A percentile compares a stretch with the other conserved stretches of the same genome.
Conservation (phyloP, 2,888 invertebrate genomes). For the Rotaria sp. region DNA sequence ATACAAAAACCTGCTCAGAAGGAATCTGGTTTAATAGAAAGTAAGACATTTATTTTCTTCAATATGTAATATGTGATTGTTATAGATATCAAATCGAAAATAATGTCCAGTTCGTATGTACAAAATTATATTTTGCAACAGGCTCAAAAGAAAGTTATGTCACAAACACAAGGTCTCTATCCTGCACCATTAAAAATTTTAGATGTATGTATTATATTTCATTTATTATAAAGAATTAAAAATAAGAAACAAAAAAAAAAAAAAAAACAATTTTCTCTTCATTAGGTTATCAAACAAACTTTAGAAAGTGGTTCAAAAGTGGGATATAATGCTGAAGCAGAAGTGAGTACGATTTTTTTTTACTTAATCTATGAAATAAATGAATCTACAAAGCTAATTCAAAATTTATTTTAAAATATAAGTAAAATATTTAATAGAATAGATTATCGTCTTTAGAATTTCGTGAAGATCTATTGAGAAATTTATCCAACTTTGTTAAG, state of each 20-base stretch:
- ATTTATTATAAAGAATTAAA: background rate
- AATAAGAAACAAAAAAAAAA: background rate
- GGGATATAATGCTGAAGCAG: constrained; percentile 80
- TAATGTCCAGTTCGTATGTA: constrained; percentile 59
- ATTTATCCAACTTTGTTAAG: too few species aligned
- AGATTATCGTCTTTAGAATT: too few species aligned
- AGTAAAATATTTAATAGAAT: too few species aligned
- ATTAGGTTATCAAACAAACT: constrained; percentile 65
- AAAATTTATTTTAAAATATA: too few species aligned
- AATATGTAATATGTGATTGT: background rate
- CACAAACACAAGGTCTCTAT: constrained; percentile 82
- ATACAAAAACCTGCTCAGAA: background rate
- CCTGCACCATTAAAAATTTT: constrained; percentile 85
- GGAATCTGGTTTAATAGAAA: background rate
- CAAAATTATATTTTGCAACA: constrained; percentile 79
- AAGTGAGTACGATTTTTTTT: constrained; percentile 52
- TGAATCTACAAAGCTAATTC: background rate
- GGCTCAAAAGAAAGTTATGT: constrained; percentile 82
- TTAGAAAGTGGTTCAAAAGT: constrained; percentile 72
- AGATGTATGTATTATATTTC: background rate
- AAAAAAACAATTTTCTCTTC: background rate
- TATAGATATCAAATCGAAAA: constrained; percentile 55
- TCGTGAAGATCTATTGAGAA: too few species aligned
- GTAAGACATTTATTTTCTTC: background rate
- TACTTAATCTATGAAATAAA: background rate